Conservation (phyloP, 2,888 invertebrate genomes). For the Ashinkailepas kermadecensis region DNA sequence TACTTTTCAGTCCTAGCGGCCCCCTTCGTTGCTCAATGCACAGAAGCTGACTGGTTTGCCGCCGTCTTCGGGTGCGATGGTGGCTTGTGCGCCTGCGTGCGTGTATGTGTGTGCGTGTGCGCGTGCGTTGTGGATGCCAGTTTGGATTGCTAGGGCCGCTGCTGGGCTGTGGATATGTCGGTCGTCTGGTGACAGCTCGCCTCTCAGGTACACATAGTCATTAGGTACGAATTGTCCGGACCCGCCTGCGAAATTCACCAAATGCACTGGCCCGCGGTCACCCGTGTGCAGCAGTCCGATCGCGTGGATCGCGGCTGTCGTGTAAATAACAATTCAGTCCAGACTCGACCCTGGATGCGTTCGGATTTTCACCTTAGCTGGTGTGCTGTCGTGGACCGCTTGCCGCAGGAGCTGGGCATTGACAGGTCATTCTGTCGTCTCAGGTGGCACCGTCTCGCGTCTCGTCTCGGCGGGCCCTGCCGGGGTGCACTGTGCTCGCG, state of each 20-base stretch:
- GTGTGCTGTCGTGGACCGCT: neutral
- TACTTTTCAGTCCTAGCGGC: neutral
- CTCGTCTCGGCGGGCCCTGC: neutral
- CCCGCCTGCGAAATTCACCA: neutral
- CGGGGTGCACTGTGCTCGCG: neutral
- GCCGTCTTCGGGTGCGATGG: neutral
- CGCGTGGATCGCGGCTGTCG: neutral
- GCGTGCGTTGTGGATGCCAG: neutral
- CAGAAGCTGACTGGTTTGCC: neutral
- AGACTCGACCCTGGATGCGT: neutral
- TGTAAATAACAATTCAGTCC: neutral
- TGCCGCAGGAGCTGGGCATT: neutral
- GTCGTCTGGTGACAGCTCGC: neutral
- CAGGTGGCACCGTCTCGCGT: too few relatives aligned
- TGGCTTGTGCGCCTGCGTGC: neutral
- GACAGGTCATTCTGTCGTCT: neutral
- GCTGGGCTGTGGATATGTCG: neutral
- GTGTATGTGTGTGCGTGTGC: neutral
- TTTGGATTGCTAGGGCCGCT: neutral
- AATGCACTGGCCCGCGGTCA: too few relatives aligned
- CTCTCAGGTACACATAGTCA: slow-evolving; percentile 20
- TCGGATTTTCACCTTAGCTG: neutral
- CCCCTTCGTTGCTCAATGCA: slow-evolving; percentile 15
- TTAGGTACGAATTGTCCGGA: neutral
- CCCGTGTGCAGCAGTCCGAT: too few relatives aligned